These are phyloP conservation scores for Ellobium chinense DNA, from an alignment of 2,888 invertebrate genomes.

Conservation along the genomic window DNA sequence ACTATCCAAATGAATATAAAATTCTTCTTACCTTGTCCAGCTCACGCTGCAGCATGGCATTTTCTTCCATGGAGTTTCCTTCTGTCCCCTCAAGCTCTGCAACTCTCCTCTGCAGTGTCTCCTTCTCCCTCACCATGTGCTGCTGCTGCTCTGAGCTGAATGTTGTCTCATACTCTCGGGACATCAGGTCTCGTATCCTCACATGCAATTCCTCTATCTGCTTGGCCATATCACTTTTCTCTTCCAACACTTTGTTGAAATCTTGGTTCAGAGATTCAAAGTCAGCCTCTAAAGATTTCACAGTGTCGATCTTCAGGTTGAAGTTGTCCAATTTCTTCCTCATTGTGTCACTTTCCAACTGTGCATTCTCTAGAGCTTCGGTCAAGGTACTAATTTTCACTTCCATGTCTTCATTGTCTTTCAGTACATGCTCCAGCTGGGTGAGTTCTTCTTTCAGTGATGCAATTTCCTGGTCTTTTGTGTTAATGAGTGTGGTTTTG, in stretches of 20 bases:
- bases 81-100: slow-evolving; percentile 65
- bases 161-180: slow-evolving; percentile 46
- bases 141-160: slow-evolving; percentile 58
- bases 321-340: slow-evolving; percentile 49
- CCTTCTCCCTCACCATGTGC: slow-evolving; percentile 65
- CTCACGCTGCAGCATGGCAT: slow-evolving; percentile 59
- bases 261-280: slow-evolving; percentile 67
- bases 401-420: slow-evolving; percentile 28
- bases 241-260: slow-evolving; percentile 67
- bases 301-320: slow-evolving; percentile 49
- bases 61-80: slow-evolving; percentile 56
- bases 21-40: slow-evolving; percentile 49
- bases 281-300: slow-evolving; percentile 60
- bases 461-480: slow-evolving; percentile 2
- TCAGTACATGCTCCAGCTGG: slow-evolving; percentile 34
- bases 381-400: not conserved
- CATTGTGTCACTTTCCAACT: slow-evolving; percentile 40
- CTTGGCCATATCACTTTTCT: slow-evolving; percentile 70
- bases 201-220: slow-evolving; percentile 73
- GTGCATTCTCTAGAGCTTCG: slow-evolving; percentile 43
- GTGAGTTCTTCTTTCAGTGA: slow-evolving; percentile 7
- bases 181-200: slow-evolving; percentile 56
- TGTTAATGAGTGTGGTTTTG: not conserved
- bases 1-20: not conserved
- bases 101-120: slow-evolving; percentile 58